Conservation (phyloP, 2,797 vertebrate species). For the Scarus forsteni region DNA sequence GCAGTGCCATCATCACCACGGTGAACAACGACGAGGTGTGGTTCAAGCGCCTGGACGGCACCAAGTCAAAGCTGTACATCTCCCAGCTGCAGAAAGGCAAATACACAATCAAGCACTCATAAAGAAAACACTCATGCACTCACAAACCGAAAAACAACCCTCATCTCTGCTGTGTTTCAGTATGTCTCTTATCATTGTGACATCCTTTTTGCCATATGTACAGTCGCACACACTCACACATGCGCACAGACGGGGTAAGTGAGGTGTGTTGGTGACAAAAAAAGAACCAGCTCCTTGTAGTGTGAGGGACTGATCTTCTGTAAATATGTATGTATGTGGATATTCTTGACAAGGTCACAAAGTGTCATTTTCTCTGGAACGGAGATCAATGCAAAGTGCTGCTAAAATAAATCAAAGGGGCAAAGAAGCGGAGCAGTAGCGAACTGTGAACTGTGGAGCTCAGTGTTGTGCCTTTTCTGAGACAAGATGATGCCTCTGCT, state of each 20-base stretch:
- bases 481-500: constrained; percentile 51
- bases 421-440: constrained; percentile 25
- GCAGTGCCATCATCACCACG: constrained; percentile 96
- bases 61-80: constrained; percentile 99
- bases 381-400: constrained; percentile 74
- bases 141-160: background rate
- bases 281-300: constrained; percentile 8
- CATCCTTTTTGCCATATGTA: constrained; percentile 40
- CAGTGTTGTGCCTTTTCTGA: constrained; percentile 74
- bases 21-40: constrained; percentile 99
- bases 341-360: constrained; percentile 67
- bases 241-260: background rate
- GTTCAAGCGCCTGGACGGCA: constrained; percentile 97
- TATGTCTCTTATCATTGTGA: constrained; percentile 24
- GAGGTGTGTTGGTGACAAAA: constrained; percentile 17
- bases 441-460: constrained; percentile 59
- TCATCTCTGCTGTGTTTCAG: constrained; percentile 19
- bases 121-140: constrained; percentile 34
- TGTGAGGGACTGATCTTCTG: constrained; percentile 47
- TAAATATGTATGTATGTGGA: constrained; percentile 77
- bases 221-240: constrained; percentile 40
- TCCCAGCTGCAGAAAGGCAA: constrained; percentile 99
- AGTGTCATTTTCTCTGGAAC: constrained; percentile 72
- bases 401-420: constrained; percentile 39
- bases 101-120: constrained; percentile 96